phyloP scores from a whole-genome alignment of 2,888 invertebrate genomes.

The Megamerina dolium region DNA sequence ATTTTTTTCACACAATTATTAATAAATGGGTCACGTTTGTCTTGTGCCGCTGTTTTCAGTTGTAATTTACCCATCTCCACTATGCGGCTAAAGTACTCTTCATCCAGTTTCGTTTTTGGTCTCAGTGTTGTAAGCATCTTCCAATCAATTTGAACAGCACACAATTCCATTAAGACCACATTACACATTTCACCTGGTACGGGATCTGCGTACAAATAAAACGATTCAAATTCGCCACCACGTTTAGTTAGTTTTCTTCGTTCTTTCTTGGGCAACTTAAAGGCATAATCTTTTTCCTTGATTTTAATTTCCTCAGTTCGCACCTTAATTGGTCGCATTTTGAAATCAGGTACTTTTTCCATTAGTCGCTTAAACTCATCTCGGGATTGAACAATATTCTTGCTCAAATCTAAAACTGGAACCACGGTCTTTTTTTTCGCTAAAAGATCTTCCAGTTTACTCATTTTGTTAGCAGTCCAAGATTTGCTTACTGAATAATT shows the following conservation, averaged over 20 bases:
- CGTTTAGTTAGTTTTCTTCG: constrained; percentile 50
- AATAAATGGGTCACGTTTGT: constrained; percentile 61
- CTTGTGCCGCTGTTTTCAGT: constrained; percentile 63
- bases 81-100: constrained; percentile 79
- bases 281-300: constrained; percentile 67
- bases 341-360: constrained; percentile 85
- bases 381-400: constrained; percentile 66
- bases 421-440: constrained; percentile 79
- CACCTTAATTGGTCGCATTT: constrained; percentile 82
- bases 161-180: constrained; percentile 57
- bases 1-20: constrained; percentile 65
- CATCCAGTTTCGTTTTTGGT: constrained; percentile 76
- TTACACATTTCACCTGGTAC: constrained; percentile 73
- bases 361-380: constrained; percentile 78
- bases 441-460: constrained; percentile 76
- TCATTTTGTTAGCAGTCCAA: constrained; percentile 40
- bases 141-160: constrained; percentile 85
- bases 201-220: constrained; percentile 61
- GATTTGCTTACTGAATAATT: no score
- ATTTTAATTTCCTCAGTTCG: constrained; percentile 71
- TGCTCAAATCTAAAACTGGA: constrained; percentile 78
- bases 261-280: constrained; percentile 69
- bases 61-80: constrained; percentile 77
- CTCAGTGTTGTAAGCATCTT: constrained; percentile 84
- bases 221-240: constrained; percentile 42